A percentile compares a stretch with the other conserved stretches of the same genome.
These are phyloP conservation scores for Seira sanloemensis DNA, from an alignment of 2,888 invertebrate genomes.

Conservation along the genomic window DNA sequence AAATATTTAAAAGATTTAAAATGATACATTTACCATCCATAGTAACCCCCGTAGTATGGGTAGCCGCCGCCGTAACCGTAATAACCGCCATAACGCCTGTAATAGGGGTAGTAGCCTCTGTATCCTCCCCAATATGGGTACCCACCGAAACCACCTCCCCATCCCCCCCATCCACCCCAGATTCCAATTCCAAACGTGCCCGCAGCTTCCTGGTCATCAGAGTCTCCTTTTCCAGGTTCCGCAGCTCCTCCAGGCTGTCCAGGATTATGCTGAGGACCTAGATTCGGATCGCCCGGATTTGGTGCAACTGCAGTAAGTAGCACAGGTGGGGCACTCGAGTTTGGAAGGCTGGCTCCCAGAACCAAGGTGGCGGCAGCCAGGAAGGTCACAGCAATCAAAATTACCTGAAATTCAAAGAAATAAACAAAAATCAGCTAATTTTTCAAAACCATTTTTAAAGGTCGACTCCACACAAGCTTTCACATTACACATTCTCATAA, in stretches of 20 bases:
- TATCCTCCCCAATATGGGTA: neutral
- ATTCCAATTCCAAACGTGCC: constrained; percentile 16
- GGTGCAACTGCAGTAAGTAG: neutral
- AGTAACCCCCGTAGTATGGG: neutral
- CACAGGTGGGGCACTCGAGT: neutral
- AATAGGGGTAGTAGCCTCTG: constrained; percentile 4
- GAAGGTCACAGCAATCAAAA: constrained; percentile 22
- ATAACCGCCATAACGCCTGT: constrained; percentile 1
- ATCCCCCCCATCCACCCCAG: constrained; percentile 22
- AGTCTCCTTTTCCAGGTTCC: neutral
- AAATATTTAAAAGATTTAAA: neutral
- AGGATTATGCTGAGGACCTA: neutral
- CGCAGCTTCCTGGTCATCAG: constrained; percentile 48
- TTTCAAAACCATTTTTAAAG: neutral
- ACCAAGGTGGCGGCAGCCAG: constrained; percentile 46
- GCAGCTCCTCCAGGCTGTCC: neutral
- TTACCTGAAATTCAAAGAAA: constrained; percentile 23
- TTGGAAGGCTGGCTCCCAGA: constrained; percentile 9
- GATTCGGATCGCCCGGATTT: constrained; percentile 10
- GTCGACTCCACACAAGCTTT: neutral
- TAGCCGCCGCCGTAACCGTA: constrained; percentile 21
- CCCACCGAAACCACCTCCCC: constrained; percentile 20
- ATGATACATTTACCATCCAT: neutral
- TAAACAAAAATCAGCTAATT: neutral
- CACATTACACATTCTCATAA: neutral